Evolutionary conservation across 2,113 vertebrate species (phyloP).

Genomic region (Chaetura pelagica): DNA sequence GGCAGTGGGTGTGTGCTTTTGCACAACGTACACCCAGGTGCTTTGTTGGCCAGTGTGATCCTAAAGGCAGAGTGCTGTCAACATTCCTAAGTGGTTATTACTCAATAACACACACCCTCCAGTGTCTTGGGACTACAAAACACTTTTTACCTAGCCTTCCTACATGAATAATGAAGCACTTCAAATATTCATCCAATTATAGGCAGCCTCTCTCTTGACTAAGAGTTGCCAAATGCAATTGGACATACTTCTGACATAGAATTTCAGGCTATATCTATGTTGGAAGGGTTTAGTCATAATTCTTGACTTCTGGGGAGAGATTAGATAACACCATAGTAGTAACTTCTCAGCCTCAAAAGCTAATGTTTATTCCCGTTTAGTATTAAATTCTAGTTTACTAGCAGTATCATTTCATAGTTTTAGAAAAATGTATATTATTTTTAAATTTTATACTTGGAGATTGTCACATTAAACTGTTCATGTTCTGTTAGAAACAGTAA

Average conservation of each 20-base stretch:
- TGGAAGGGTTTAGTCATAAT: conserved; percentile 60
- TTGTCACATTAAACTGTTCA: background rate
- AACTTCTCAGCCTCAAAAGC: conserved; percentile 40
- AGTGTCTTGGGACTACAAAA: conserved; percentile 68
- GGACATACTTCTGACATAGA: conserved; percentile 58
- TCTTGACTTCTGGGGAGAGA: conserved; percentile 50
- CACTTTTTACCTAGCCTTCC: conserved; percentile 61
- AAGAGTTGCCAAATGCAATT: conserved; percentile 63
- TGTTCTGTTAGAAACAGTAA: background rate
- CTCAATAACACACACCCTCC: conserved; percentile 56
- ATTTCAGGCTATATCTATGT: conserved; percentile 44
- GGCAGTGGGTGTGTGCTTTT: conserved; percentile 52
- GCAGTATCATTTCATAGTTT: background rate
- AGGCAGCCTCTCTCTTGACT: conserved; percentile 28
- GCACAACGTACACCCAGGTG: conserved; percentile 42
- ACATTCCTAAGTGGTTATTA: conserved; percentile 50
- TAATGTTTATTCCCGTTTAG: conserved; percentile 19
- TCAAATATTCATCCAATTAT: conserved; percentile 57
- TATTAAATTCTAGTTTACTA: conserved; percentile 4
- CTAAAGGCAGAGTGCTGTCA: conserved; percentile 56
- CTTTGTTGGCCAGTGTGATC: conserved; percentile 17
- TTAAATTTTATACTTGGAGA: background rate
- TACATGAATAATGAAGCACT: conserved; percentile 61
- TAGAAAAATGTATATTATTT: background rate
- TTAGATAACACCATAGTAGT: conserved; percentile 33